Percentiles rank a stretch among this genome's conserved stretches.
These are phyloP conservation scores for Drosophila nr. fundita DNA, from an alignment of 2,888 invertebrate species.

Conservation along the genomic window DNA sequence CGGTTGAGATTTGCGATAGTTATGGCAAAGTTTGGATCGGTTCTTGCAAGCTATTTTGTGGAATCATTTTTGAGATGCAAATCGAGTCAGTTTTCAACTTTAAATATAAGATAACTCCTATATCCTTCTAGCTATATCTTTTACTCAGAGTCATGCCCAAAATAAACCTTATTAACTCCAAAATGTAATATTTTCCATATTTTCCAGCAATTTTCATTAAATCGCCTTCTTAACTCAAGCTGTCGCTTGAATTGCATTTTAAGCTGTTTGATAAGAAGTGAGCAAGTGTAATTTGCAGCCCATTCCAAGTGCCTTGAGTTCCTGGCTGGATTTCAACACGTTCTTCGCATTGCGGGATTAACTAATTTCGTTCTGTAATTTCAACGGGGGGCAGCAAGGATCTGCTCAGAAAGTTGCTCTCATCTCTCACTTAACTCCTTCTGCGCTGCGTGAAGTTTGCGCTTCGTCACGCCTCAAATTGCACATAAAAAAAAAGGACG, in stretches of 20 bases:
- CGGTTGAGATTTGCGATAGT: neutral
- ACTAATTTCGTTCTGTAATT: conserved; percentile 63
- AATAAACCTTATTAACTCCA: neutral
- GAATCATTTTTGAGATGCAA: neutral
- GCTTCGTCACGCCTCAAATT: conserved; percentile 71
- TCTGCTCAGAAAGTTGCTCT: conserved; percentile 34
- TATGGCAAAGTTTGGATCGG: accelerated
- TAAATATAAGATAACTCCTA: neutral
- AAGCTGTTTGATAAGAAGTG: conserved; percentile 3
- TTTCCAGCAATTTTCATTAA: neutral
- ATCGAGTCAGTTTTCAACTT: neutral
- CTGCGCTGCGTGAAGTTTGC: conserved; percentile 20
- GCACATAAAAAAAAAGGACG: conserved; percentile 45
- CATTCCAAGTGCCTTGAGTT: conserved; percentile 1
- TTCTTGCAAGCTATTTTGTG: neutral
- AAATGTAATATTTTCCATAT: neutral
- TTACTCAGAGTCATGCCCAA: neutral
- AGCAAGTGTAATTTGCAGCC: conserved; percentile 3
- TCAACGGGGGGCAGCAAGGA: conserved; percentile 12
- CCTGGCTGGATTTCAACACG: conserved; percentile 54
- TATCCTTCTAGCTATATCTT: neutral
- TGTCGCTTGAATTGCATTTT: conserved; percentile 1
- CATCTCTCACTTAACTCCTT: conserved; percentile 62
- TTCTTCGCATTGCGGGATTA: conserved; percentile 55
- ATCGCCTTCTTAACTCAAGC: neutral